A percentile compares a stretch with the other conserved stretches of the same genome.
phyloP scores from a whole-genome alignment of 1,140 invertebrate species.

The Cataglyphis hispanica region DNA sequence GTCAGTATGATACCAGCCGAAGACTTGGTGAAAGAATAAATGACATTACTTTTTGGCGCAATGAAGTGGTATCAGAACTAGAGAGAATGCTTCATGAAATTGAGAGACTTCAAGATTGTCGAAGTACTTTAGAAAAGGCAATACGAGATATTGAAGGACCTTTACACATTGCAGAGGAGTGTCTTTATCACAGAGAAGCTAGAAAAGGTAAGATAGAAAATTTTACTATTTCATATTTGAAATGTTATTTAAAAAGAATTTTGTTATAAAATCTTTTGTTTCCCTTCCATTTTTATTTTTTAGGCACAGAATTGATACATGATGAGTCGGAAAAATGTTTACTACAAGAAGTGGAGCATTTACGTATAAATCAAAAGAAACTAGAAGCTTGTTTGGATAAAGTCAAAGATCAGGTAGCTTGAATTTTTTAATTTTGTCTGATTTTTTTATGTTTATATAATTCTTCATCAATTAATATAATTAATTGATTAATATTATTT shows the following conservation, averaged over 20 bases:
- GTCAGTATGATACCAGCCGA: conserved; percentile 92
- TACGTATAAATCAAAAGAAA: conserved; percentile 88
- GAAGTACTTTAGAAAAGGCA: conserved; percentile 93
- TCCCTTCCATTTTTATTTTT: conserved; percentile 41
- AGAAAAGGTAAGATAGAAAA: conserved; percentile 89
- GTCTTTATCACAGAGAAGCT: conserved; percentile 95
- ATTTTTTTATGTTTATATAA: not conserved
- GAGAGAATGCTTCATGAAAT: conserved; percentile 95
- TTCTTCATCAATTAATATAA: not conserved
- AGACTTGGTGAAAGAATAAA: conserved; percentile 95
- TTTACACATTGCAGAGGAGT: conserved; percentile 96
- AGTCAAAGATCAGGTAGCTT: conserved; percentile 88
- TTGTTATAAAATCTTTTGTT: not conserved
- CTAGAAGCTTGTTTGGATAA: conserved; percentile 88
- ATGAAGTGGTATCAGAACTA: conserved; percentile 94
- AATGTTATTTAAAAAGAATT: conserved; percentile 2
- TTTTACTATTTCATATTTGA: not conserved
- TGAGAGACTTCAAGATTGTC: conserved; percentile 93
- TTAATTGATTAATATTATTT: conserved; percentile 39
- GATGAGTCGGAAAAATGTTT: conserved; percentile 89
- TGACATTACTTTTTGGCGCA: conserved; percentile 97
- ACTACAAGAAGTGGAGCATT: conserved; percentile 88
- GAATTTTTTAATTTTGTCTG: not conserved
- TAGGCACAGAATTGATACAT: conserved; percentile 89
- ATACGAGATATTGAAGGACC: conserved; percentile 95